phyloP scores from a whole-genome alignment of 2,888 invertebrate genomes.

The Zootermopsis nevadensis region DNA sequence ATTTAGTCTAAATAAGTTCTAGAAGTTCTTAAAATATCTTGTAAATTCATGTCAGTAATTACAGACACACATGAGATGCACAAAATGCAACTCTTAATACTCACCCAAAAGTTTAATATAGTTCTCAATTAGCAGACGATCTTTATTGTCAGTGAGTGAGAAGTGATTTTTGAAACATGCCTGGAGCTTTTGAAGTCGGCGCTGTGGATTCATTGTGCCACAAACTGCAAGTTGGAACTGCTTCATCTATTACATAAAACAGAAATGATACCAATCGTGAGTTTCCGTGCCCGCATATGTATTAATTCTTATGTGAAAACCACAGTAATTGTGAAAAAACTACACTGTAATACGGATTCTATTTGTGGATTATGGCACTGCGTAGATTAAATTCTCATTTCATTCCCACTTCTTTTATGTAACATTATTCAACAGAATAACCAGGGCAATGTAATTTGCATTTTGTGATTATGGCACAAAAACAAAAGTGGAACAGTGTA shows the following conservation, averaged over 20 bases:
- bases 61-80: neutral
- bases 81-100: conserved; percentile 11
- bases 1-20: neutral
- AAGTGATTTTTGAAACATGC: conserved; percentile 67
- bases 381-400: too few relatives aligned
- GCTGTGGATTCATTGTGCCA: conserved; percentile 61
- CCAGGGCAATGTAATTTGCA: too few relatives aligned
- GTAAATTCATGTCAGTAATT: conserved; percentile 2
- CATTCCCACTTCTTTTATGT: too few relatives aligned
- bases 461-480: too few relatives aligned
- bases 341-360: too few relatives aligned
- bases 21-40: neutral
- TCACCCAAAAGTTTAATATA: conserved; percentile 68
- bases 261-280: neutral
- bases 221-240: conserved; percentile 62
- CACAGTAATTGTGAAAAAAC: too few relatives aligned
- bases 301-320: too few relatives aligned
- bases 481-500: too few relatives aligned
- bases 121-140: conserved; percentile 62
- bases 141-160: conserved; percentile 63
- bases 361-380: too few relatives aligned
- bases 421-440: too few relatives aligned
- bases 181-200: conserved; percentile 63
- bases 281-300: too few relatives aligned
- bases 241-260: conserved; percentile 58